Base-by-base conservation (phyloP, 1,140 invertebrate species). In the Ladona fulva region DNA sequence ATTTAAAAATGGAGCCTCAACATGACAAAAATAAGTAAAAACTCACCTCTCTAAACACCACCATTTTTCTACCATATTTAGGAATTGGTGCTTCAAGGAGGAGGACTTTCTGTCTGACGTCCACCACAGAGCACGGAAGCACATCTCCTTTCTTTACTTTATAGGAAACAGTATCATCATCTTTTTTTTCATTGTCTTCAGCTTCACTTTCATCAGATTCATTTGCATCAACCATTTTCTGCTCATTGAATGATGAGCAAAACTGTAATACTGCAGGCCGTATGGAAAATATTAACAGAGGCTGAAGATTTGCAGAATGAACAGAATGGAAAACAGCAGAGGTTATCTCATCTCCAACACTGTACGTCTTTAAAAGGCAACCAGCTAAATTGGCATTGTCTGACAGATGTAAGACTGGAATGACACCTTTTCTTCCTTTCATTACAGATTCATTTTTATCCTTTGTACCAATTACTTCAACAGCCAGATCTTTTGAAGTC, bases 391-490 rank as follows among this genome's bases (percentile, higher is more conserved):
- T 19, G 42, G 73, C 37, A 73, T 24, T 52, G 29, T 78, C 77
- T 25, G 77, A 42, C 19, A 78, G 16, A n/a, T 78, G 77, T 29
- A 24, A 25, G 12, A 29, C 77, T 75, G 77, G 77, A 0, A 78
- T 16, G 12, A 25, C 52, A n/a, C 77, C 77, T 12, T 66, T 66
- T 66, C 14, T 25, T 44, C 14, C 16, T 37, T 25, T 25, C 25
- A 75, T 42, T 25, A 8, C 24, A 66, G 42, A n/a, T 29, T 42
- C 24, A 16, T 16, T 66, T 6, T 74, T 66, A 44, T 66, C 78
- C 29, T n/a, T 52, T 73, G 75, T 37, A 7, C 75, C 75, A 37
- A 74, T 29, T 16, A 66, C 52, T 66, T 66, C 66, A 25, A 76
- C 25, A 14, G 16, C 44, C 73, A 74, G 24, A 24, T 29, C 44